phyloP scores from a whole-genome alignment of 2,888 invertebrate species.

The Polymixis lichenea region DNA sequence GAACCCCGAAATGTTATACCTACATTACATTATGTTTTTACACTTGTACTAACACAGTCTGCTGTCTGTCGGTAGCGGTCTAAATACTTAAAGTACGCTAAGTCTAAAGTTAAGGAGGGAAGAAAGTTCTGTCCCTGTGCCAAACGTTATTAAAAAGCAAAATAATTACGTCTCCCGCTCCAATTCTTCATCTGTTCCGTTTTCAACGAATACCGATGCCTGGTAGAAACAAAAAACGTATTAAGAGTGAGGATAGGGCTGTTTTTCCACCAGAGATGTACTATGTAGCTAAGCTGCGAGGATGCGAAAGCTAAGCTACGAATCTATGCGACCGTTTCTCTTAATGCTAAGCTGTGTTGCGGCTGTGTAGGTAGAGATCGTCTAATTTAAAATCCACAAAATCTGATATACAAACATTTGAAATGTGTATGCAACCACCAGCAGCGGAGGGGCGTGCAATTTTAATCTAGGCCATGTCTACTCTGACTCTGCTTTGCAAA shows the following conservation, averaged over 20 bases:
- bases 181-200: background rate
- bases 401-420: too few species aligned
- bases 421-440: too few species aligned
- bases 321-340: too few species aligned
- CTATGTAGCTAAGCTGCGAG: too few species aligned
- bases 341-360: too few species aligned
- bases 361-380: too few species aligned
- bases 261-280: too few species aligned
- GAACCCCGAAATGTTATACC: background rate
- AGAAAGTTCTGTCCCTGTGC: background rate
- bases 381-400: too few species aligned
- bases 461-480: too few species aligned
- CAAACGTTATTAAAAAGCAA: background rate
- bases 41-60: background rate
- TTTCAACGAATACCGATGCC: constrained; percentile 7
- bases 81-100: background rate
- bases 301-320: too few species aligned
- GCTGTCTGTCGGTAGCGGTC: background rate
- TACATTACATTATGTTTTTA: background rate
- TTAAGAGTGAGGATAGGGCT: background rate
- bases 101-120: background rate
- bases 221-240: constrained; percentile 4
- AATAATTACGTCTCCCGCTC: constrained; percentile 4
- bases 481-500: too few species aligned
- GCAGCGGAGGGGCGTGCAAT: too few species aligned